Evolutionary conservation across 2,113 vertebrate genomes (phyloP).

Genomic region (Pachycephala philippinensis): DNA sequence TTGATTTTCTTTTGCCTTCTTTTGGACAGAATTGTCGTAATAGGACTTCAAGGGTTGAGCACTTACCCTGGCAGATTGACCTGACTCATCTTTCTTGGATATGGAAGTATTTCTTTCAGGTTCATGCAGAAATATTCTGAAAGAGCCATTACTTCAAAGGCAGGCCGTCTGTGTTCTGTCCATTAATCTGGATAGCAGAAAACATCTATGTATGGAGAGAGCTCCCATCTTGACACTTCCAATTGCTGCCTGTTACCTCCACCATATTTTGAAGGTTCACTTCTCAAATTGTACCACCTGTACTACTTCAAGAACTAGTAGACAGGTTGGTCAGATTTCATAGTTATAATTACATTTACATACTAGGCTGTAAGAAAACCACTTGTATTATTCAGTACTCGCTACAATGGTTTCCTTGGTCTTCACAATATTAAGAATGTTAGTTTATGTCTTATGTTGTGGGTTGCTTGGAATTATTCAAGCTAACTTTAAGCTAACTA

Average conservation of each 20-base stretch:
- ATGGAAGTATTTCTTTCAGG: background rate
- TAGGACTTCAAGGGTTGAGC: background rate
- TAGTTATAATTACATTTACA: background rate
- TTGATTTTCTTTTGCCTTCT: background rate
- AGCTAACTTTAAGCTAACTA: background rate
- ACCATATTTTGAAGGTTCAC: background rate
- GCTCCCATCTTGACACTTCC: background rate
- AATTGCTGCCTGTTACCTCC: background rate
- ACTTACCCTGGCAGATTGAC: background rate
- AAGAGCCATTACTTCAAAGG: background rate
- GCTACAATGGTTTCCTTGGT: background rate
- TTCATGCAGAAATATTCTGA: background rate
- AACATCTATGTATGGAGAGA: background rate
- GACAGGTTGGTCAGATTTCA: background rate
- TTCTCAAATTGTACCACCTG: background rate
- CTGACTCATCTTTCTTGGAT: background rate
- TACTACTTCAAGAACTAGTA: background rate
- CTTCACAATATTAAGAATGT: background rate
- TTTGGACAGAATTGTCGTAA: background rate
- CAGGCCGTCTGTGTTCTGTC: background rate
- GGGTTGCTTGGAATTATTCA: background rate
- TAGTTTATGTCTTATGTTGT: background rate
- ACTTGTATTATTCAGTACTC: background rate
- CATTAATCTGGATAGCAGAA: background rate
- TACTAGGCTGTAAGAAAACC: background rate